Percentiles rank a stretch among this genome's conserved stretches.
phyloP scores from a whole-genome alignment of 2,797 vertebrate genomes.

The Chromis chromis region DNA sequence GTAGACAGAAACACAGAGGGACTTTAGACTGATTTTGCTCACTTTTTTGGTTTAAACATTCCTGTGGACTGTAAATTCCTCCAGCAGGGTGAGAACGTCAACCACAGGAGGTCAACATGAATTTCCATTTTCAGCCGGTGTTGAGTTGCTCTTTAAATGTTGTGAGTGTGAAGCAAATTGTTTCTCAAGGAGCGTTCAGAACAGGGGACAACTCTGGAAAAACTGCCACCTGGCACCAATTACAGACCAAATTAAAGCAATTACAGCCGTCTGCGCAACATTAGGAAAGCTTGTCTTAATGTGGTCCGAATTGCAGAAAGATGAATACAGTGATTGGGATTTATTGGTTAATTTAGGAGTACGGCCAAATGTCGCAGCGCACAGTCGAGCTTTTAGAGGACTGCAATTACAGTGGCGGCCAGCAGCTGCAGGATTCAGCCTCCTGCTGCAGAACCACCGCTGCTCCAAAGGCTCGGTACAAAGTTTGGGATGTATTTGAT shows the following conservation, averaged over 20 bases:
- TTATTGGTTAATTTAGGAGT: slow-evolving; percentile 69
- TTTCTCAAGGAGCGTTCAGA: slow-evolving; percentile 14
- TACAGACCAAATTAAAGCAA: slow-evolving; percentile 63
- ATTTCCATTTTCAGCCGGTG: not conserved
- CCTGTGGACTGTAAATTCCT: too few relatives aligned
- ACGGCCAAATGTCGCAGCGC: slow-evolving; percentile 50
- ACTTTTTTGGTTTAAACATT: too few relatives aligned
- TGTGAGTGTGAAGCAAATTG: not conserved
- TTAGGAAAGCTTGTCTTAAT: slow-evolving; percentile 58
- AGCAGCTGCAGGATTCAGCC: slow-evolving; percentile 48
- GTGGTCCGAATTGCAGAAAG: slow-evolving; percentile 53
- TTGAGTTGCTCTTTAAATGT: not conserved
- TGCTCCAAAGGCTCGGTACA: not conserved
- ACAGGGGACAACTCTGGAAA: slow-evolving; percentile 17
- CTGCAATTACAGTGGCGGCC: slow-evolving; percentile 53
- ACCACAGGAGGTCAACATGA: too few relatives aligned
- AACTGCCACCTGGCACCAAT: slow-evolving; percentile 64
- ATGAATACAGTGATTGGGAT: slow-evolving; percentile 63
- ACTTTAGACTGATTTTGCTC: too few relatives aligned
- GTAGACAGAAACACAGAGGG: too few relatives aligned
- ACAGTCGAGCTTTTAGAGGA: slow-evolving; percentile 35
- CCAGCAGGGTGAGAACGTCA: too few relatives aligned
- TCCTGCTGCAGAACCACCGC: slow-evolving; percentile 14
- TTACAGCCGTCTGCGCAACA: slow-evolving; percentile 50
- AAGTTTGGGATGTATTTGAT: slow-evolving; percentile 32